These are phyloP conservation scores for Nerophis lumbriciformis DNA, from an alignment of 2,113 vertebrate genomes.

Conservation along the genomic window DNA sequence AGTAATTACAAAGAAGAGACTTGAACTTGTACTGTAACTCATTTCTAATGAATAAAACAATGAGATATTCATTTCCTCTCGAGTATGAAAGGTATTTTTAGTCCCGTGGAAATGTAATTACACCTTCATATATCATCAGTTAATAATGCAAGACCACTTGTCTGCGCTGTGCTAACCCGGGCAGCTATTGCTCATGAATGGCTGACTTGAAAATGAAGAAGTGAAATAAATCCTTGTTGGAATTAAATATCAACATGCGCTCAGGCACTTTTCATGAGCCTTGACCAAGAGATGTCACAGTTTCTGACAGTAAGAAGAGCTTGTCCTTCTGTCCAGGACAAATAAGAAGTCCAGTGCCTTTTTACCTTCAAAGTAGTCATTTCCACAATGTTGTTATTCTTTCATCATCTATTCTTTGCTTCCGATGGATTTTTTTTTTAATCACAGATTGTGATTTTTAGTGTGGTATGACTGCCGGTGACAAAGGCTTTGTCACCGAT, in stretches of 20 bases:
- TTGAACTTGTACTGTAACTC: not conserved
- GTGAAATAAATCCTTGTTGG: slow-evolving; percentile 14
- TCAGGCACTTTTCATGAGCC: not conserved
- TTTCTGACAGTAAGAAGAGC: not conserved
- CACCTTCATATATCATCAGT: slow-evolving; percentile 45
- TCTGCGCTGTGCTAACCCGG: slow-evolving; percentile 35
- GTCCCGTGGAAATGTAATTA: slow-evolving; percentile 48
- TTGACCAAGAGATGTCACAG: not conserved
- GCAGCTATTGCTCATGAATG: slow-evolving; percentile 43
- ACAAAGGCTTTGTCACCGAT: too few relatives aligned
- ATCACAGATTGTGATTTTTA: slow-evolving; percentile 5
- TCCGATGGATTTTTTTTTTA: not conserved
- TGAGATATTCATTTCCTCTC: slow-evolving; percentile 1
- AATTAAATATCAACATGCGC: not conserved
- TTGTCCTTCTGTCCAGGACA: too few relatives aligned
- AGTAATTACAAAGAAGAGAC: not conserved
- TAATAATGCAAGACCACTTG: slow-evolving; percentile 54
- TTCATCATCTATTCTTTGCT: not conserved
- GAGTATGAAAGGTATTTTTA: not conserved
- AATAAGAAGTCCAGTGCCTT: too few relatives aligned
- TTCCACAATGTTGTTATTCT: not conserved
- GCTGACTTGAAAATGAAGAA: slow-evolving; percentile 32
- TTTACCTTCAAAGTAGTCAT: too few relatives aligned
- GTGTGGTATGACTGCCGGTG: not conserved
- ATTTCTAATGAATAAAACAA: slow-evolving; percentile 10